phyloP scores from a whole-genome alignment of 2,888 invertebrate species.

The Mesorhabditis spiculigera region DNA sequence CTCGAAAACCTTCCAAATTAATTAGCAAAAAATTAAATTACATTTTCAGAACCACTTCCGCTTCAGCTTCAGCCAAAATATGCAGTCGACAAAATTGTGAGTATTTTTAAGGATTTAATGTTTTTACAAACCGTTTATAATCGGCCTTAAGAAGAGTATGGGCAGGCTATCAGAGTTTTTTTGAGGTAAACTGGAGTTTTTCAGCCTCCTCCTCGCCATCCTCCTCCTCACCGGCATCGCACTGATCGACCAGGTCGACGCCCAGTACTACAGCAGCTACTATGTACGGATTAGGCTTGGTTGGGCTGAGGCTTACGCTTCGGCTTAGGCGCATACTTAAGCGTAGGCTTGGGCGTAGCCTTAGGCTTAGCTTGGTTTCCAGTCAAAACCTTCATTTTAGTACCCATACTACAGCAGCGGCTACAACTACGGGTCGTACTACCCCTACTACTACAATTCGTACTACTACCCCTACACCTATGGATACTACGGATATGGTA shows the following conservation, averaged over 20 bases:
- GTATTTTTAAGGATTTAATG: too few species aligned
- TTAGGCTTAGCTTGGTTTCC: neutral
- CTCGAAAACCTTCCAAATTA: too few species aligned
- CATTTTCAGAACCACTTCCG: too few species aligned
- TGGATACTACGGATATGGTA: neutral
- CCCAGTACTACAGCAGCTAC: neutral
- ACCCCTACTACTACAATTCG: neutral
- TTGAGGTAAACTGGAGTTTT: too few species aligned
- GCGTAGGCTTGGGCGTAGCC: neutral
- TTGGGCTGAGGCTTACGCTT: neutral
- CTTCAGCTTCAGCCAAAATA: too few species aligned
- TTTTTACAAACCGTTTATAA: too few species aligned
- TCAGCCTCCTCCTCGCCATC: neutral
- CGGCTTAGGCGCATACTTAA: neutral
- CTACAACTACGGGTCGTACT: constrained; percentile 1
- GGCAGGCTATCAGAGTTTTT: too few species aligned
- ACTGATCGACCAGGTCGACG: constrained; percentile 1
- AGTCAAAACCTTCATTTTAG: neutral
- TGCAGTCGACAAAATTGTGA: too few species aligned
- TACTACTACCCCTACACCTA: neutral
- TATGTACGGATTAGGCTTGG: neutral
- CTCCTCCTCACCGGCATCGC: neutral
- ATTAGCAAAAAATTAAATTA: too few species aligned
- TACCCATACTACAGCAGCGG: constrained; percentile 1
- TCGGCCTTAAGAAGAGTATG: too few species aligned